phyloP scores from a whole-genome alignment of 2,113 vertebrate species.

The Oncorhynchus nerka region DNA sequence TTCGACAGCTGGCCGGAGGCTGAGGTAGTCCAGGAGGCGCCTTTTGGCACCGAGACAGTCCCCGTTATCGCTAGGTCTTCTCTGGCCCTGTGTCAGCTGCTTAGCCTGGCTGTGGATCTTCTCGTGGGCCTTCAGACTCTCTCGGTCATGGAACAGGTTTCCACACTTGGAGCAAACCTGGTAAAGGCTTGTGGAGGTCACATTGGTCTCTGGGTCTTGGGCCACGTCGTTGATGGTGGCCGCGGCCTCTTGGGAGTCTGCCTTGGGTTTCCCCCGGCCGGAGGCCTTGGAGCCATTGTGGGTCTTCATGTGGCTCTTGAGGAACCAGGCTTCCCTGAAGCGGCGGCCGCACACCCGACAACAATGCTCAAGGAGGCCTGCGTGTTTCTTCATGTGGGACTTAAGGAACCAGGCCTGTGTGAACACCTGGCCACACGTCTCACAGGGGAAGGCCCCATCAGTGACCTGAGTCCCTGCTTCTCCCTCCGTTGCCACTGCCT shows the following conservation, averaged over 20 bases:
- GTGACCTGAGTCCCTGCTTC: conserved; percentile 64
- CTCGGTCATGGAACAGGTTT: conserved; percentile 88
- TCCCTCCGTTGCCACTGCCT: conserved; percentile 67
- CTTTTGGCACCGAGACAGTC: conserved; percentile 75
- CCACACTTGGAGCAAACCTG: conserved; percentile 93
- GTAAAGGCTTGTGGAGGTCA: conserved; percentile 72
- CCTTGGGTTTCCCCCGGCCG: conserved; percentile 76
- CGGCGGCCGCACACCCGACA: conserved; percentile 92
- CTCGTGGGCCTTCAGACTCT: conserved; percentile 85
- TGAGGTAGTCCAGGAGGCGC: conserved; percentile 83
- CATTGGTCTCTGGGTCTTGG: conserved; percentile 77
- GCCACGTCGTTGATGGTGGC: conserved; percentile 91
- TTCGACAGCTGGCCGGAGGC: conserved; percentile 70
- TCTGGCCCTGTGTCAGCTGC: conserved; percentile 45
- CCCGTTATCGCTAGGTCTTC: conserved; percentile 43
- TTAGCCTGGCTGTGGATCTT: conserved; percentile 74
- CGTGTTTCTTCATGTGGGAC: conserved; percentile 94
- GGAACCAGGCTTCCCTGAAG: conserved; percentile 95
- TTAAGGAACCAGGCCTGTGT: conserved; percentile 93
- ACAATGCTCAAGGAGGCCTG: conserved; percentile 87
- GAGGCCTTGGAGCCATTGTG: conserved; percentile 80
- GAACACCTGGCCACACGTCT: conserved; percentile 90
- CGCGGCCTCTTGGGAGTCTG: conserved; percentile 75
- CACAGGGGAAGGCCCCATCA: conserved; percentile 84
- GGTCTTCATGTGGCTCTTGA: conserved; percentile 97